Evolutionary conservation across 2,888 invertebrate genomes (phyloP).

Genomic region (Drosophila kokeensis): DNA sequence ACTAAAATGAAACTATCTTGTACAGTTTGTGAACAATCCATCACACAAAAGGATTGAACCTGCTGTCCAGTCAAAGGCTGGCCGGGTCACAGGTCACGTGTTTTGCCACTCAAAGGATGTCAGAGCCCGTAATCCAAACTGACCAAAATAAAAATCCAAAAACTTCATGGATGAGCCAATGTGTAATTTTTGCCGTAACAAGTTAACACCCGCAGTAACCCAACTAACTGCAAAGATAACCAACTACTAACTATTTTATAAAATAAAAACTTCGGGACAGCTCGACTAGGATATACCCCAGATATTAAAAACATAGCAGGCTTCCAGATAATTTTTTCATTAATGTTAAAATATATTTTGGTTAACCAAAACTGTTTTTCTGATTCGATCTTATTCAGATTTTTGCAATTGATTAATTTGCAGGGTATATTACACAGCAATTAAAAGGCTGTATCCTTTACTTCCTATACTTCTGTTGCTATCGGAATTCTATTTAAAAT

Average conservation of each 20-base stretch:
- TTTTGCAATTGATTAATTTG: too few relatives aligned
- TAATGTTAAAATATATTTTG: not conserved
- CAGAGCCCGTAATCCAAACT: conserved; percentile 19
- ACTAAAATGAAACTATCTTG: conserved; percentile 17
- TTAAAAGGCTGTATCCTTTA: too few relatives aligned
- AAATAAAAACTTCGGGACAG: not conserved
- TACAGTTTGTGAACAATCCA: conserved; percentile 28
- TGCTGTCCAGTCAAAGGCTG: conserved; percentile 8
- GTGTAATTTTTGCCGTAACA: conserved; percentile 53
- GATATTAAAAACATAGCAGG: not conserved
- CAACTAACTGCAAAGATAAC: conserved; percentile 33
- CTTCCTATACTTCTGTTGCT: not conserved
- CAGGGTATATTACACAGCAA: too few relatives aligned
- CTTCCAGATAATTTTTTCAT: not conserved
- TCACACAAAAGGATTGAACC: conserved; percentile 29
- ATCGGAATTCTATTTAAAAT: not conserved
- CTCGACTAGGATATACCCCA: not conserved
- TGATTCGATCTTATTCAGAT: not conserved
- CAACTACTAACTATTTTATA: conserved; percentile 32
- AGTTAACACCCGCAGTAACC: conserved; percentile 56
- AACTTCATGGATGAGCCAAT: conserved; percentile 7
- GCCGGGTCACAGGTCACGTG: conserved; percentile 38
- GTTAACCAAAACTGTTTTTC: not conserved
- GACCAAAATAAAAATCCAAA: conserved; percentile 5
- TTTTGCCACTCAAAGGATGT: conserved; percentile 14